Base-by-base conservation (phyloP, 2,888 invertebrate genomes). In the Hedychridium roseum region DNA sequence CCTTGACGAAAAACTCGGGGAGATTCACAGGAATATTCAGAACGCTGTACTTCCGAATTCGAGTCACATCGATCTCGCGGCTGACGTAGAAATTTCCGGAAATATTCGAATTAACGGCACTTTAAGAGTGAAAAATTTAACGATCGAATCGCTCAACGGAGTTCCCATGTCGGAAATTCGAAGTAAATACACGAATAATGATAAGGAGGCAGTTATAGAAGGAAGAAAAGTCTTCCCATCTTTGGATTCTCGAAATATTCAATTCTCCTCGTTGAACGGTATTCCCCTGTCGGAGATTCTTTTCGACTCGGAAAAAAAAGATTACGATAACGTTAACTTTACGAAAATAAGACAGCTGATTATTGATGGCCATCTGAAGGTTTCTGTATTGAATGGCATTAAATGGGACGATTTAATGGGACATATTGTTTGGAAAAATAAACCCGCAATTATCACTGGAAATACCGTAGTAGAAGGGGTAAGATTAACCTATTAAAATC, bases 391-490 rank as follows among this genome's bases (percentile, higher is more conserved):
- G 1, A 86, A 85, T 66, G 81, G 78, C 1, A 57, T 81, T 14
- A 39, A 71, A 17, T 85, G 86, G 79, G 50, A 73, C 0, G 62
- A 74, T 4, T 74, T 85, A 35, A 58, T 80, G 2, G 58, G 68
- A 1, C 73, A 78, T 27, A 55, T 85, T 5, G 79, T 84, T 35
- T 76, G 83, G 54, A 82, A 70, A 30, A 80, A 82, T 66, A 50
- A 74, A 23, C 61, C 72, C 1, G 70, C 64, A 41, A 54, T 73
- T 20, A 73, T 82, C 41, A 69, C 82, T 1, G 76, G 75, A 1
- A 59, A 74, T n/a, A 70, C 82, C 0, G 58, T 63, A 17, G 71
- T 86, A 16, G 59, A 78, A 32, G 85, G 83, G 53, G 85, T 86
- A 76, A 77, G 77, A 55, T n/a, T n/a, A n/a, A n/a, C n/a, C n/a